These are phyloP conservation scores for Diplodus sargus DNA, from an alignment of 2,797 vertebrate genomes.

Conservation along the genomic window DNA sequence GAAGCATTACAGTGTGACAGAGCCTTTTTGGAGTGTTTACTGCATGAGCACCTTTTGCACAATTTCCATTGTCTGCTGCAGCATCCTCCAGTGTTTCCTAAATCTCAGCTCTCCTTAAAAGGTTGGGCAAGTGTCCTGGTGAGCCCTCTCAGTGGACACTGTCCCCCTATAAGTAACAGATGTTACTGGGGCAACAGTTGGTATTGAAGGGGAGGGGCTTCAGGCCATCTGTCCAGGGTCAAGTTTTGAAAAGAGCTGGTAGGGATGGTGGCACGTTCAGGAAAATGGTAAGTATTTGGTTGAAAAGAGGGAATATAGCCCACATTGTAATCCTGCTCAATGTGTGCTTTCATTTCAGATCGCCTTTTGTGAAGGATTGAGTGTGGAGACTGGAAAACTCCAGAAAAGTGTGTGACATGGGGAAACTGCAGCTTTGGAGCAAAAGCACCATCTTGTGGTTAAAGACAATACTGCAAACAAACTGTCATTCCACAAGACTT, in stretches of 20 bases:
- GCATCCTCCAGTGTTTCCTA: constrained; percentile 41
- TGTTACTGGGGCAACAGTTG: constrained; percentile 90
- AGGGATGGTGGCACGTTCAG: constrained; percentile 80
- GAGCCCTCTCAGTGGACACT: constrained; percentile 63
- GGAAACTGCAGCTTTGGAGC: constrained; percentile 3
- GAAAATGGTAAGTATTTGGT: constrained; percentile 75
- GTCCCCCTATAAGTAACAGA: constrained; percentile 84
- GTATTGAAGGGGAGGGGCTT: constrained; percentile 86
- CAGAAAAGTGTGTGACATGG: constrained; percentile 17
- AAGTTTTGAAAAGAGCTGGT: constrained; percentile 84
- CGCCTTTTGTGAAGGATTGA: constrained; percentile 59
- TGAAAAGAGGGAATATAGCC: constrained; percentile 71
- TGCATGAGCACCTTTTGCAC: constrained; percentile 23
- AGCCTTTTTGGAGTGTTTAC: constrained; percentile 11
- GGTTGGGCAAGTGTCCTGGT: constrained; percentile 58
- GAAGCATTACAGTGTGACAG: not conserved
- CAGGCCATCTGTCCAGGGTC: constrained; percentile 90
- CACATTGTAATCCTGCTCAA: constrained; percentile 73
- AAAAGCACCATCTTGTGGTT: constrained; percentile 75
- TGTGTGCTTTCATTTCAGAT: constrained; percentile 66
- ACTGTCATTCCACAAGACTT: constrained; percentile 10
- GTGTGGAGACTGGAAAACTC: constrained; percentile 36
- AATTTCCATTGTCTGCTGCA: constrained; percentile 23
- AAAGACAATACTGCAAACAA: constrained; percentile 44
- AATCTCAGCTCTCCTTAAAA: constrained; percentile 40